phyloP scores from a whole-genome alignment of 2,113 vertebrate genomes.

The Casuarius casuarius region DNA sequence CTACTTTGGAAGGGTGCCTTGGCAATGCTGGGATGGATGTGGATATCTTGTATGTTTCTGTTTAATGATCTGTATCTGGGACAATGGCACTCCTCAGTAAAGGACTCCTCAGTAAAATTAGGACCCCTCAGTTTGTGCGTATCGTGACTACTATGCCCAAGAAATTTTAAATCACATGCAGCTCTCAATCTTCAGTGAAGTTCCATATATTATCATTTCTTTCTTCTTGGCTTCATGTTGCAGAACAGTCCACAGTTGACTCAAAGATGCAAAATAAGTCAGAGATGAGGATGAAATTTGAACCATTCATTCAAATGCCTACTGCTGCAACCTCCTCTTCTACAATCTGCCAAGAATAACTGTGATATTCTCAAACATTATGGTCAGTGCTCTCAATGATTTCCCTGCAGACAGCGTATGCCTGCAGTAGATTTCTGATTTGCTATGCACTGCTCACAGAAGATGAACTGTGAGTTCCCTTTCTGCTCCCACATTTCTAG shows the following conservation, averaged over 20 bases:
- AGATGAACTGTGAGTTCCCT: constrained; percentile 16
- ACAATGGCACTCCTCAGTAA: neutral
- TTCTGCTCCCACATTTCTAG: neutral
- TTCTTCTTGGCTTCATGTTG: neutral
- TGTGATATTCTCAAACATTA: neutral
- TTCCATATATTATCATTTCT: neutral
- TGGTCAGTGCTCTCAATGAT: neutral
- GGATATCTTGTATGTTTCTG: neutral
- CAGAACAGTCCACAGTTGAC: neutral
- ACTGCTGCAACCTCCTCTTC: neutral
- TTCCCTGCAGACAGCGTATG: neutral
- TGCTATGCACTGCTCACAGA: neutral
- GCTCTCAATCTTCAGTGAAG: neutral
- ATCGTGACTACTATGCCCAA: neutral
- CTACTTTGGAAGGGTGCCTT: neutral
- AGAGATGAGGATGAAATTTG: neutral
- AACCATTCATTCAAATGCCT: neutral
- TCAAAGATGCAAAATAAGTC: neutral
- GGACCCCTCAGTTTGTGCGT: neutral
- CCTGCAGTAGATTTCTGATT: neutral
- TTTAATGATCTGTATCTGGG: constrained; percentile 12
- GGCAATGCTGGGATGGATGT: neutral
- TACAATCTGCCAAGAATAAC: constrained; percentile 2
- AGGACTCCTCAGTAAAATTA: neutral
- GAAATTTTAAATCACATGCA: neutral